Evolutionary conservation across 1,140 invertebrate genomes (phyloP), one percentile per base, ranked within the genome.

Genomic region (Calliphora vicina): DNA sequence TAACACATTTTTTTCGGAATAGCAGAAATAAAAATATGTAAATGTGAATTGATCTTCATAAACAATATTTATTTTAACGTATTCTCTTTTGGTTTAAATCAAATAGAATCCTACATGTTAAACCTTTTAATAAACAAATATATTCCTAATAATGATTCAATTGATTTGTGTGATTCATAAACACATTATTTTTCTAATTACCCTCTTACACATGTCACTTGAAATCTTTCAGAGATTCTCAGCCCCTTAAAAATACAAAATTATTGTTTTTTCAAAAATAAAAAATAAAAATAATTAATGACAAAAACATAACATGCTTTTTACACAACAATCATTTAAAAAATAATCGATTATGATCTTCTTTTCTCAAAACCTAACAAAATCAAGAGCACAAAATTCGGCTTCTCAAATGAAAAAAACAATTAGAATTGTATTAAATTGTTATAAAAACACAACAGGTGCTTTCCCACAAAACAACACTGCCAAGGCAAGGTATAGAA

Each of bases 371-470:
- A n/a, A 6, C 17, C 6, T 1, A 76, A 76, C 29, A 76, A 20
- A n/a, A 29, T 73, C 8, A 8, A 74, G 17, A 61, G n/a, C 5
- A 20, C n/a, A n/a, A n/a, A n/a, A n/a, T n/a, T n/a, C n/a, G n/a
- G n/a, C n/a, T 35, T 35, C 35, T 35, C 35, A 35, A 35, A 78
- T 8, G 25, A 8, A 13, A 23, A 45, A 78, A 74, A 29, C 26
- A 74, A 78, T 67, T 67, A 10, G 61, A 43, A 45, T 45, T 43
- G 23, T 78, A 78, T 78, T 78, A 43, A 78, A 45, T 78, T 43
- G 74, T 78, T 78, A 78, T 43, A 78, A 45, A 78, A 78, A 78
- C 80, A 20, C 80, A 81, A 81, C 80, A 81, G 80, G 80, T 81
- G 80, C 29, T 71, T 81, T 61, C 80, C 45, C 45, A 81, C 50